phyloP scores from a whole-genome alignment of 2,113 vertebrate species.

The Cyprinodon brontotheroides region DNA sequence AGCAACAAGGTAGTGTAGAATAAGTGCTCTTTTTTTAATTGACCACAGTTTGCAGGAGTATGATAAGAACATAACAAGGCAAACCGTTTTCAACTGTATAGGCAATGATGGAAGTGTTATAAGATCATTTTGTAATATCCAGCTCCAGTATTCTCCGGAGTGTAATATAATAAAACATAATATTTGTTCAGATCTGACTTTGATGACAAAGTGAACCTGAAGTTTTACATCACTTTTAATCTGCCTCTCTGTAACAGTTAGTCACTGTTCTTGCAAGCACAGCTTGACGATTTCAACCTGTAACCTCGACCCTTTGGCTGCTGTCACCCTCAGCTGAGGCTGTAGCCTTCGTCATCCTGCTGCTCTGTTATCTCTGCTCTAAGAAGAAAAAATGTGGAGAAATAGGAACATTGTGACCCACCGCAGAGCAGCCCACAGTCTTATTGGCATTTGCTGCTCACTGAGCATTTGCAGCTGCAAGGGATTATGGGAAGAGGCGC shows the following conservation, averaged over 20 bases:
- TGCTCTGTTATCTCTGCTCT: constrained; percentile 37
- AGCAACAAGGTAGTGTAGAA: background rate
- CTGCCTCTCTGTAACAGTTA: background rate
- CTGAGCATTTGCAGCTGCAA: constrained; percentile 44
- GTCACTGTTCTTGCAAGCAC: background rate
- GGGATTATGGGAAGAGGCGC: constrained; percentile 60
- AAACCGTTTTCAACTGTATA: background rate
- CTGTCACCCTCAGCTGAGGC: constrained; percentile 27
- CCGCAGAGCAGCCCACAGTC: constrained; percentile 20
- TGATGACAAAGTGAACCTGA: background rate
- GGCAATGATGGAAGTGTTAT: no score
- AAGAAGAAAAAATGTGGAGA: constrained; percentile 17
- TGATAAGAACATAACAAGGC: no score
- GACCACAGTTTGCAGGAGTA: no score
- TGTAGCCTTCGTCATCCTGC: constrained; percentile 33
- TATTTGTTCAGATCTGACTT: background rate
- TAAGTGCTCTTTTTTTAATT: no score
- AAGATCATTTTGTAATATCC: background rate
- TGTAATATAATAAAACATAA: background rate
- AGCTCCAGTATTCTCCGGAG: no score
- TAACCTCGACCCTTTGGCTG: constrained; percentile 41
- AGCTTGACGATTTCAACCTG: constrained; percentile 24
- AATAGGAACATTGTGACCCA: constrained; percentile 49
- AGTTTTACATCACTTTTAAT: background rate
- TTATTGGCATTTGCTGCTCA: constrained; percentile 38